Percentiles rank a stretch among this genome's conserved stretches.
phyloP scores from a whole-genome alignment of 1,140 invertebrate genomes.

The Aphelenchoides fujianensis region DNA sequence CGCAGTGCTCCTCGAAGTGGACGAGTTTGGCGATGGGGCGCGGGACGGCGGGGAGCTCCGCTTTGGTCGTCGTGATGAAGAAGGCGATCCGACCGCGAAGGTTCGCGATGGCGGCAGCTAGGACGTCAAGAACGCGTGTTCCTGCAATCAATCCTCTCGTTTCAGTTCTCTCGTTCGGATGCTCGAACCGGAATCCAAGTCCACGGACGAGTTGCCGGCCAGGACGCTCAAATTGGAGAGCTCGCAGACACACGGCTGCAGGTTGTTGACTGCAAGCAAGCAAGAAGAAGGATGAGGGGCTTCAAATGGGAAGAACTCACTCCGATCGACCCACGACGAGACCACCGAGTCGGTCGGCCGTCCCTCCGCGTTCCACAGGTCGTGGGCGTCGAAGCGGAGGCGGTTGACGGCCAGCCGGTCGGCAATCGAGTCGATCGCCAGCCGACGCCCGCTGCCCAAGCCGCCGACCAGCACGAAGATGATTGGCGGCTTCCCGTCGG shows the following conservation, averaged over 20 bases:
- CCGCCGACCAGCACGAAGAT: slow-evolving; percentile 25
- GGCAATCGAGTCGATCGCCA: slow-evolving; percentile 24
- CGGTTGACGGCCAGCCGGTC: slow-evolving; percentile 24
- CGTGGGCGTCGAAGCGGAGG: slow-evolving; percentile 31
- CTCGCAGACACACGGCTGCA: slow-evolving; percentile 1
- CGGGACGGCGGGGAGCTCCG: slow-evolving; percentile 23
- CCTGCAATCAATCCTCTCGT: slow-evolving; percentile 16
- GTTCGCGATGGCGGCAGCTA: not conserved
- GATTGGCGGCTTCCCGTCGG: not conserved
- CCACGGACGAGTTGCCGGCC: not conserved
- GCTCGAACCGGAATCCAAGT: slow-evolving; percentile 30
- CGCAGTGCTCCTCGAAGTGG: slow-evolving; percentile 39
- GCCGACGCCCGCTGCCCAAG: slow-evolving; percentile 21
- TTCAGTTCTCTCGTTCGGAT: no score
- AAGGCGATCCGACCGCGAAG: not conserved
- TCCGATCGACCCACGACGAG: not conserved
- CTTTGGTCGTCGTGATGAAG: slow-evolving; percentile 15
- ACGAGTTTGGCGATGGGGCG: slow-evolving; percentile 37
- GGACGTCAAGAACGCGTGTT: slow-evolving; percentile 18
- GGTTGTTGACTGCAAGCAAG: slow-evolving; percentile 9
- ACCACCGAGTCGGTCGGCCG: not conserved
- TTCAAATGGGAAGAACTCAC: not conserved
- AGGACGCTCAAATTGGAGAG: slow-evolving; percentile 18
- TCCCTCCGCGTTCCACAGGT: slow-evolving; percentile 37
- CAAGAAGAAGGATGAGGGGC: no score